Conservation (phyloP, 2,113 vertebrate genomes). For the Gambusia affinis region DNA sequence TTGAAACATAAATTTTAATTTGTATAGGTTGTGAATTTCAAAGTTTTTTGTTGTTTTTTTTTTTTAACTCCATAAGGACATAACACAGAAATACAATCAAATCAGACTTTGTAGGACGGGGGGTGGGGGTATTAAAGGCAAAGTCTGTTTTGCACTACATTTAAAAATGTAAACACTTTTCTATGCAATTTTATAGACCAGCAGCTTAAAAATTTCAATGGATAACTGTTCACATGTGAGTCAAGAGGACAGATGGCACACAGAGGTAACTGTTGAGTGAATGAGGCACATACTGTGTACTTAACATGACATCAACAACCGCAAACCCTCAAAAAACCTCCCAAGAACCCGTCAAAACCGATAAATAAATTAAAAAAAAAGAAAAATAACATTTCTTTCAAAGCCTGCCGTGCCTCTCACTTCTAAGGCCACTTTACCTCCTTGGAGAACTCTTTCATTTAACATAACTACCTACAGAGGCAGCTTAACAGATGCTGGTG, state of each 20-base stretch:
- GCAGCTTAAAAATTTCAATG: conserved; percentile 6
- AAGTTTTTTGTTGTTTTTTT: conserved; percentile 5
- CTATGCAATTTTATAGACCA: not conserved
- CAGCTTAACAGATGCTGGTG: conserved; percentile 56
- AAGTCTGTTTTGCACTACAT: not conserved
- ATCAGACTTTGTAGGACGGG: conserved; percentile 4
- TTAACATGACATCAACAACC: conserved; percentile 18
- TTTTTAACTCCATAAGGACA: conserved; percentile 11
- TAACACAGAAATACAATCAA: conserved; percentile 24
- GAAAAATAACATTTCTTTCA: not conserved
- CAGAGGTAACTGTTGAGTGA: conserved; percentile 57
- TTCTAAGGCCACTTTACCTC: conserved; percentile 46
- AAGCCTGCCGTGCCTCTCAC: conserved; percentile 17
- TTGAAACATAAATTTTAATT: conserved; percentile 27
- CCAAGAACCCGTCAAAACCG: conserved; percentile 8
- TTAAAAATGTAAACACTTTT: not conserved
- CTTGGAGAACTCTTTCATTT: conserved; percentile 18
- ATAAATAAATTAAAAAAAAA: not conserved
- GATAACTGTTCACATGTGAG: conserved; percentile 9
- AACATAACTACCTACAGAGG: conserved; percentile 26
- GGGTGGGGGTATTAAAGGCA: not conserved
- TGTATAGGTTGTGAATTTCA: conserved; percentile 12
- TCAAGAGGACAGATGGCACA: conserved; percentile 16
- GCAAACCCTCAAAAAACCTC: conserved; percentile 1
- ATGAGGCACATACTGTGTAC: conserved; percentile 54